Evolutionary conservation across 2,888 invertebrate genomes (phyloP), one percentile per base, ranked within the genome.

Genomic region (Doris montereyensis): DNA sequence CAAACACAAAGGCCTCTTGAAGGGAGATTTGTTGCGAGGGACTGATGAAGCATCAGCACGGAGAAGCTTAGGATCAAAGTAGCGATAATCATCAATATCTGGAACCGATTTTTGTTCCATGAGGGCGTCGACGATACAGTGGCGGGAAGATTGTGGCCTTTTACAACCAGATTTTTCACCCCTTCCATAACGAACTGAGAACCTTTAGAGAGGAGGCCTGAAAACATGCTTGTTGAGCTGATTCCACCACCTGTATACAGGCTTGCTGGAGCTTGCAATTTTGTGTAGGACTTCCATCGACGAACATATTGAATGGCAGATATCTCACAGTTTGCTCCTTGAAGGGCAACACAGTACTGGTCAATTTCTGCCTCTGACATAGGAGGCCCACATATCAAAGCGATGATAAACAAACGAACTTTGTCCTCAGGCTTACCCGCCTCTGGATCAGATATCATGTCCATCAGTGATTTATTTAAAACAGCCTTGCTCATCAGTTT

Each of bases 131-230:
- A 97, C 97, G 81, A 97, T 95, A 90, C 96, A 8, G 97, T 98
- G 0, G 98, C 95, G 0, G 98, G 98, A 83, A 98, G 93, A 92
- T 97, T 97, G 93, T 99, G 98, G 93, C 96, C 95, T 92, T 99
- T 99, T 8, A 99, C 97, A 24, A 99, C 99, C 87, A 99, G 94
- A 93, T 99, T 99, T 92, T 98, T 97, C 0, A 99, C 98, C 57
- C 98, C 99, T 92, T 99, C 99, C 98, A 99, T 99, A 0, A 99
- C 98, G 91, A 99, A 98, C 52, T 97, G 89, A 0, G 98, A 99
- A 28, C 98, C 98, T 90, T 98, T 97, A 8, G 96, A 96, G 87
- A 99, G 96, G 77, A 99, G 93, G 92, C 99, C 99, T 8, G 97
- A 97, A 92, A 99, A 98, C 99, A 99, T 99, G 82, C 96, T 87